These are phyloP conservation scores for Plagiodera versicolora DNA, from an alignment of 2,888 invertebrate genomes.

Conservation along the genomic window DNA sequence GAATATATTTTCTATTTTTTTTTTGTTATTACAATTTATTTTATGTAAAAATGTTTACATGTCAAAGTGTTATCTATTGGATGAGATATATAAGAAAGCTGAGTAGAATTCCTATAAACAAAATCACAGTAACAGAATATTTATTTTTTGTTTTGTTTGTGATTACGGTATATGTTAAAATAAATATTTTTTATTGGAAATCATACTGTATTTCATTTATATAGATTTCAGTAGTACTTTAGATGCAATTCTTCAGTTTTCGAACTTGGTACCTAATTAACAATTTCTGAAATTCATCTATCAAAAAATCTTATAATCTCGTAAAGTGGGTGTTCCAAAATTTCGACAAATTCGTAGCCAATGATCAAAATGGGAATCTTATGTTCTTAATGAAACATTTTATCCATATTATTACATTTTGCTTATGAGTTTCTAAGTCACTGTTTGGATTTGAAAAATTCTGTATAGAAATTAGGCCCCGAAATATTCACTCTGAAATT, in stretches of 20 bases:
- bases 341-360: neutral
- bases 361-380: neutral
- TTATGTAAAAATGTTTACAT: too few relatives aligned
- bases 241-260: neutral
- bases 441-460: too few relatives aligned
- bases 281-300: constrained; percentile 2
- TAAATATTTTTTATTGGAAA: neutral
- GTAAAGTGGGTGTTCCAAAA: neutral
- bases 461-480: too few relatives aligned
- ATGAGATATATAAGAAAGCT: too few relatives aligned
- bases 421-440: neutral
- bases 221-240: neutral
- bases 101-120: too few relatives aligned
- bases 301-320: neutral
- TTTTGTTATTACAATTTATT: too few relatives aligned
- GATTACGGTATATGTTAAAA: neutral
- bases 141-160: too few relatives aligned
- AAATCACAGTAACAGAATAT: too few relatives aligned
- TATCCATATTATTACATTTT: neutral
- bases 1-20: too few relatives aligned
- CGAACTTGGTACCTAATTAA: constrained; percentile 2
- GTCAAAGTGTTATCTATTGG: too few relatives aligned
- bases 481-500: neutral
- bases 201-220: neutral
- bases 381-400: too few relatives aligned